Evolutionary conservation across 1,140 invertebrate species (phyloP).

Genomic region (Drosophila sechellia): DNA sequence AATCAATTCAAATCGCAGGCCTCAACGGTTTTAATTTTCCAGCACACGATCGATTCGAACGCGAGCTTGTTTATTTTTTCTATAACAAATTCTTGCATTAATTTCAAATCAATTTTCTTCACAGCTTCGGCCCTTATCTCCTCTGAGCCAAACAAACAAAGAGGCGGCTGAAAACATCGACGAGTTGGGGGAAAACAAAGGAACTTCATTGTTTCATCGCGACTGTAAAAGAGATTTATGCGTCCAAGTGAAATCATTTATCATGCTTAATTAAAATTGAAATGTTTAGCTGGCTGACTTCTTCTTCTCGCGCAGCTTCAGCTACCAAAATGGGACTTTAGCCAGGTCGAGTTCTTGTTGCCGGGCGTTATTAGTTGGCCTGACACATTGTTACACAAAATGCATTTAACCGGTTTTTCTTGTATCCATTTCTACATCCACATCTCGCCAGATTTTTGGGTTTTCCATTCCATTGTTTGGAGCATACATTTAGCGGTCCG

Average conservation of each 20-base stretch:
- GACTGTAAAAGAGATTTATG: slow-evolving; percentile 83
- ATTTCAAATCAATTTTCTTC: slow-evolving; percentile 84
- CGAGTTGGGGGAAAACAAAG: slow-evolving; percentile 67
- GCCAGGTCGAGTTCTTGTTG: slow-evolving; percentile 52
- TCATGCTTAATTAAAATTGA: slow-evolving; percentile 84
- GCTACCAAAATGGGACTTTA: slow-evolving; percentile 53
- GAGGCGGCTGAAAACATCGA: slow-evolving; percentile 40
- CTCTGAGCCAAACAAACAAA: slow-evolving; percentile 29
- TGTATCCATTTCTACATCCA: background rate
- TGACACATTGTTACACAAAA: slow-evolving; percentile 81
- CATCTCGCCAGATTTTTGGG: slow-evolving; percentile 7
- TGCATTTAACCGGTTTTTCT: slow-evolving; percentile 74
- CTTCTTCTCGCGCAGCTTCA: slow-evolving; percentile 40
- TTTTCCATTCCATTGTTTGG: slow-evolving; percentile 32
- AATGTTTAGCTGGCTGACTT: slow-evolving; percentile 79
- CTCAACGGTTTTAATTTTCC: slow-evolving; percentile 69
- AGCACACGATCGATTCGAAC: slow-evolving; percentile 68
- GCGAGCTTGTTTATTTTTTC: slow-evolving; percentile 81
- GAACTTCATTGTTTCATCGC: slow-evolving; percentile 82
- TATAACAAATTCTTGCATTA: slow-evolving; percentile 84
- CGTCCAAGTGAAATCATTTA: slow-evolving; percentile 84
- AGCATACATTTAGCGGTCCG: slow-evolving; percentile 66
- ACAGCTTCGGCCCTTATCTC: slow-evolving; percentile 67
- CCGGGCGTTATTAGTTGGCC: slow-evolving; percentile 61
- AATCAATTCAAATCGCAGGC: slow-evolving; percentile 78